These are phyloP conservation scores for Osmerus eperlanus DNA, from an alignment of 2,113 vertebrate species.

Conservation along the genomic window DNA sequence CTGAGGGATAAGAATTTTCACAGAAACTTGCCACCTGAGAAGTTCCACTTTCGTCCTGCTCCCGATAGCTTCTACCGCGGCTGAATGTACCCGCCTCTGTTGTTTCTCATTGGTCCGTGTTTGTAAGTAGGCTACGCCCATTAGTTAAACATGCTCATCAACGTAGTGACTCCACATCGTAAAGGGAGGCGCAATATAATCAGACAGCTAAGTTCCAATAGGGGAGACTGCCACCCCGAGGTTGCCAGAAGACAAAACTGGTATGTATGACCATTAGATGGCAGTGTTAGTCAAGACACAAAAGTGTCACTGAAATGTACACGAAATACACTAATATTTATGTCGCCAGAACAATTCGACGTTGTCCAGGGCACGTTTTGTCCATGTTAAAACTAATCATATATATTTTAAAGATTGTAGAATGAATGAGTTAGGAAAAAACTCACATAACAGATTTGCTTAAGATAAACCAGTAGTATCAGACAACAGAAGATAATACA, in stretches of 20 bases:
- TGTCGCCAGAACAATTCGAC: no score
- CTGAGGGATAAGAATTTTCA: conserved; percentile 33
- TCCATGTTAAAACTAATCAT: no score
- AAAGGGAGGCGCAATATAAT: neutral
- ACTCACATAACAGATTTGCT: no score
- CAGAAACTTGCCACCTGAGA: conserved; percentile 56
- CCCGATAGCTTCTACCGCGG: neutral
- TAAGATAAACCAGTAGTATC: no score
- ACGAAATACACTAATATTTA: no score
- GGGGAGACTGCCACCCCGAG: conserved; percentile 42
- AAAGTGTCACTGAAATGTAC: no score
- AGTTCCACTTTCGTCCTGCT: conserved; percentile 23
- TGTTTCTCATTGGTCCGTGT: neutral
- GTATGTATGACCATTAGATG: conserved; percentile 48
- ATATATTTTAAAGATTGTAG: no score
- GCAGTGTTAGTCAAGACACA: conserved; percentile 8
- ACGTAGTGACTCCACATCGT: neutral
- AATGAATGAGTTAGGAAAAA: no score
- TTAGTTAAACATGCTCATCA: conserved; percentile 29
- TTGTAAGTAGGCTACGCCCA: neutral
- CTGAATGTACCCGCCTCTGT: conserved; percentile 46
- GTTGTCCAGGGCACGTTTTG: no score
- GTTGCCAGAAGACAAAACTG: neutral
- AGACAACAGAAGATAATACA: neutral
- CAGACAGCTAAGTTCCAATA: no score